Conservation (phyloP, 2,113 vertebrate genomes). For the Boulengeromyrus knoepffleri region DNA sequence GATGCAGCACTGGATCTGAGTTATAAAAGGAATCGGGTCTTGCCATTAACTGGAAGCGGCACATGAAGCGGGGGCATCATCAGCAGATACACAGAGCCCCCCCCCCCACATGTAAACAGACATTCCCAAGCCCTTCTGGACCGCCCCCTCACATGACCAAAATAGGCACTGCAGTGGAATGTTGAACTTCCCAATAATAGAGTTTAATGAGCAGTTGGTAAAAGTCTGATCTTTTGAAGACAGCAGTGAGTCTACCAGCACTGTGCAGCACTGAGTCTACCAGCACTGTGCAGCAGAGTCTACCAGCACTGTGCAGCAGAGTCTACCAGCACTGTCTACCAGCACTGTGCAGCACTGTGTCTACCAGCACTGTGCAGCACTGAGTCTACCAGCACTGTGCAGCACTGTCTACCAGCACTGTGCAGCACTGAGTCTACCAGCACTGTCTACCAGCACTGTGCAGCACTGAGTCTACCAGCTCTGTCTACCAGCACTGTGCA, state of each 20-base stretch:
- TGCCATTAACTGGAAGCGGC: background rate
- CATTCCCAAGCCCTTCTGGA: background rate
- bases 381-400: background rate
- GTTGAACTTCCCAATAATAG: constrained; percentile 1
- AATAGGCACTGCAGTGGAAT: constrained; percentile 15
- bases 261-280: background rate
- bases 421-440: background rate
- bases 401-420: background rate
- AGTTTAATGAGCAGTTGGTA: constrained; percentile 18
- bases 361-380: background rate
- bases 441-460: background rate
- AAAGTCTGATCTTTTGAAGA: constrained; percentile 13
- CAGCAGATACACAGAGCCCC: background rate
- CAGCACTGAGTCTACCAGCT: background rate
- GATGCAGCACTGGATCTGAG: background rate
- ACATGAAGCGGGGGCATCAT: background rate
- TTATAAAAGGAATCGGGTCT: background rate
- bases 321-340: background rate
- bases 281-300: too few species aligned
- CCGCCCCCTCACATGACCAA: constrained; percentile 9
- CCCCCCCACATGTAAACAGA: background rate
- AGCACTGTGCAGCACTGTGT: background rate
- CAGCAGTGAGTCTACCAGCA: background rate
- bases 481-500: background rate
- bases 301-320: background rate